A percentile compares a stretch with the other conserved stretches of the same genome.
Conservation (phyloP, 2,888 invertebrate genomes). For the Microctonus aethiopoides region DNA sequence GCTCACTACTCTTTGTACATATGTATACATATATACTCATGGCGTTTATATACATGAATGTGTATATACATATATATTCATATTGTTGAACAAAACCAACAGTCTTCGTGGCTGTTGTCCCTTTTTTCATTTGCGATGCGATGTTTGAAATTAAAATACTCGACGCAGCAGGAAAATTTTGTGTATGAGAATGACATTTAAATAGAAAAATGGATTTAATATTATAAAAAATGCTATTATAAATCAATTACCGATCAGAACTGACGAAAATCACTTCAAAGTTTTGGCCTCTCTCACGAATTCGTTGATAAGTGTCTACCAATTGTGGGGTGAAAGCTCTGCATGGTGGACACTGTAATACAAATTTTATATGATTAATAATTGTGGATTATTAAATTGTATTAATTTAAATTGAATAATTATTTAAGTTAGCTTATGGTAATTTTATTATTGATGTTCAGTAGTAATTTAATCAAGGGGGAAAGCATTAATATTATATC, state of each 20-base stretch:
- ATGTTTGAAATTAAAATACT: too few species aligned
- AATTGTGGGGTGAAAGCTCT: slow-evolving; percentile 84
- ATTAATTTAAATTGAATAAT: slow-evolving; percentile 17
- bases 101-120: background rate
- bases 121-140: slow-evolving; percentile 10
- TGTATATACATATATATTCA: background rate
- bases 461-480: background rate
- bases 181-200: too few species aligned
- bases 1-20: background rate
- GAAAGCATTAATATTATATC: slow-evolving; percentile 14
- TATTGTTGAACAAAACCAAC: background rate
- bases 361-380: slow-evolving; percentile 22
- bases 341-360: slow-evolving; percentile 85
- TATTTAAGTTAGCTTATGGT: too few species aligned
- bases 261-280: slow-evolving; percentile 88
- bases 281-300: slow-evolving; percentile 76
- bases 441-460: slow-evolving; percentile 4
- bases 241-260: slow-evolving; percentile 78
- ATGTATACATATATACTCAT: background rate
- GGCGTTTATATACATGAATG: background rate
- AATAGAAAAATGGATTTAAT: too few species aligned
- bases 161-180: too few species aligned
- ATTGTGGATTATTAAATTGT: slow-evolving; percentile 22
- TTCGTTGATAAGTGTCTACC: slow-evolving; percentile 77
- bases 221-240: background rate